Base-by-base conservation (phyloP, 2,797 vertebrate genomes). In the Apogon talboti region DNA sequence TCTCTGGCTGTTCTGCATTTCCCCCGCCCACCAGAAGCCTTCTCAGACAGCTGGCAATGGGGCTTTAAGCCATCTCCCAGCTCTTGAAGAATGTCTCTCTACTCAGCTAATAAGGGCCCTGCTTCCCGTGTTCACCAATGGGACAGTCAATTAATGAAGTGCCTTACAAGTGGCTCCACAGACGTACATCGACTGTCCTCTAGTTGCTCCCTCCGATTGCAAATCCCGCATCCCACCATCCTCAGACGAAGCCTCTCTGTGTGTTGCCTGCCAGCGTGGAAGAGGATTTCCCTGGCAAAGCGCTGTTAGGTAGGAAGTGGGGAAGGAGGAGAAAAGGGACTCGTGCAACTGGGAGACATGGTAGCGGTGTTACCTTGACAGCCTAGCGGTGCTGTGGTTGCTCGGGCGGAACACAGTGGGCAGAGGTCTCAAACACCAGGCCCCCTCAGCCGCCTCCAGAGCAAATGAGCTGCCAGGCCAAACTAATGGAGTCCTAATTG, bases 401-500 rank as follows among this genome's bases (percentile, higher is more conserved):
- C 92, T 79, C 91, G 87, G 93, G 95, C 83, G 80, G 94, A 98
- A 96, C 94, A 53, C 7, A 7, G 86, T 89, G 92, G 95, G 93
- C 95, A 95, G 94, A 96, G 96, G 95, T 96, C 93, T 71, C 68
- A 81, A 91, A 91, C 91, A 79, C 84, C 91, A 87, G 93, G 91
- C 92, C 93, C 93, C 92, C 89, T 93, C 79, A 87, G 93, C 92
- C 51, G 90, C 91, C 90, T 95, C 93, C 78, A 92, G 93, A 95
- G 95, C 96, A 96, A 96, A 95, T 94, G 95, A 96, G 93, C 95
- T 98, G 96, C 96, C 97, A 96, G 92, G 92, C 78, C 94, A 92
- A 92, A 94, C 95, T 98, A 98, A 98, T 97, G 94, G 96, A 98
- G 95, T 95, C 95, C 97, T 99, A 97, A 99, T 96, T 98, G 96